Percentiles rank a stretch among this genome's conserved stretches.
phyloP scores from a whole-genome alignment of 1,140 invertebrate species.

The Zophobas morio region DNA sequence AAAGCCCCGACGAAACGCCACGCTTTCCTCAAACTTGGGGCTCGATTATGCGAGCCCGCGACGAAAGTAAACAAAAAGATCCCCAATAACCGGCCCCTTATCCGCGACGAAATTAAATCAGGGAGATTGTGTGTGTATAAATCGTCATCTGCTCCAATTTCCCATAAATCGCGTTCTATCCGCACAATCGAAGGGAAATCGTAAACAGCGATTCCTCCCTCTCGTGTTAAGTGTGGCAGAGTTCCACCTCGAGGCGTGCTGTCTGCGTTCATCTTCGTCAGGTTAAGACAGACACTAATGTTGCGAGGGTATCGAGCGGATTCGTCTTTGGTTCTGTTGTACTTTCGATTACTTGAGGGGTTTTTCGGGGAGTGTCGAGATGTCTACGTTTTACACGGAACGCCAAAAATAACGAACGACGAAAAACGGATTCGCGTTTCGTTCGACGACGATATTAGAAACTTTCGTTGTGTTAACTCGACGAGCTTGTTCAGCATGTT shows the following conservation, averaged over 20 bases:
- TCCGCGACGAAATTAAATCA: slow-evolving; percentile 26
- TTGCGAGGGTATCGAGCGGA: slow-evolving; percentile 40
- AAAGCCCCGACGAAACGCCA: not conserved
- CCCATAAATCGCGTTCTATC: slow-evolving; percentile 23
- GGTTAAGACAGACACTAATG: slow-evolving; percentile 36
- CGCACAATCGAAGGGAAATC: slow-evolving; percentile 17
- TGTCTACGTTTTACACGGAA: too few relatives aligned
- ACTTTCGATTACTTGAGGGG: not conserved
- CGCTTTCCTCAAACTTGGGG: too few relatives aligned
- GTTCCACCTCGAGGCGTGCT: slow-evolving; percentile 38
- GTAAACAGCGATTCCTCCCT: slow-evolving; percentile 35
- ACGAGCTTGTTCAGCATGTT: too few relatives aligned
- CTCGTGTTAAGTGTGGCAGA: slow-evolving; percentile 20
- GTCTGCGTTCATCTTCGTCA: slow-evolving; percentile 45
- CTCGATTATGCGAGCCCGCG: not conserved
- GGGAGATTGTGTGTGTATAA: slow-evolving; percentile 23
- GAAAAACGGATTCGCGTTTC: too few relatives aligned
- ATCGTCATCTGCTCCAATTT: slow-evolving; percentile 34
- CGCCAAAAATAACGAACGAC: too few relatives aligned
- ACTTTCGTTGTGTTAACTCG: too few relatives aligned
- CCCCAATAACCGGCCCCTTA: not conserved
- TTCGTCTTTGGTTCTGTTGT: not conserved
- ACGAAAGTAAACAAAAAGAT: slow-evolving; percentile 7
- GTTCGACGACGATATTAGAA: too few relatives aligned
- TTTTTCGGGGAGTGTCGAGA: too few relatives aligned